Evolutionary conservation across 2,113 vertebrate species (phyloP).

Genomic region (Dendrocopos noguchii): DNA sequence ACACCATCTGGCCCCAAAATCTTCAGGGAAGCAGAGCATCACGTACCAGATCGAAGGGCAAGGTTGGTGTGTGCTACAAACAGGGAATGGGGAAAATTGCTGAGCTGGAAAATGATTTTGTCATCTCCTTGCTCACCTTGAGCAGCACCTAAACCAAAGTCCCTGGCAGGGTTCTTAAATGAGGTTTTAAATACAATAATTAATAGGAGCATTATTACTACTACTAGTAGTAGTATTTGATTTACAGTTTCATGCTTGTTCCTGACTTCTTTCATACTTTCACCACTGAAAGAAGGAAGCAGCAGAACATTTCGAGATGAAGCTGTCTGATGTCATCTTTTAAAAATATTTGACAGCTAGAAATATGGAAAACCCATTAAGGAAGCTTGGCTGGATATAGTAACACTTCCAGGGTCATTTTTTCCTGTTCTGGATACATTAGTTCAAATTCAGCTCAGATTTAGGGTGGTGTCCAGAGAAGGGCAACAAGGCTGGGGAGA

Average conservation of each 20-base stretch:
- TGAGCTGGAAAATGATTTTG: constrained; percentile 43
- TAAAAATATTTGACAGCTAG: not conserved
- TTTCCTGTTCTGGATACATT: not conserved
- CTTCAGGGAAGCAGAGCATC: constrained; percentile 46
- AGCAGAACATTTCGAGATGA: not conserved
- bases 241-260: not conserved
- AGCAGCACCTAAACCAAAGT: constrained; percentile 29
- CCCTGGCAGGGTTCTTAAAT: constrained; percentile 21
- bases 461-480: not conserved
- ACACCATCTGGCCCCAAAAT: constrained; percentile 58
- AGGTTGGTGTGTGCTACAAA: not conserved
- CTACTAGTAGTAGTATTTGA: not conserved
- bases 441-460: not conserved
- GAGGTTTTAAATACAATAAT: not conserved
- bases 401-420: not conserved
- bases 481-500: no score
- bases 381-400: not conserved
- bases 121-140: constrained; percentile 58
- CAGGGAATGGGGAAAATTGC: constrained; percentile 30
- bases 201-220: constrained; percentile 16
- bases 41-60: constrained; percentile 47
- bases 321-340: not conserved
- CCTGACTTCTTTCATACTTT: not conserved
- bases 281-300: not conserved
- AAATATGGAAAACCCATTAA: not conserved